Evolutionary conservation across 2,888 invertebrate genomes (phyloP), one percentile per base, ranked within the genome.

Genomic region (Zaprionus bogoriensis): DNA sequence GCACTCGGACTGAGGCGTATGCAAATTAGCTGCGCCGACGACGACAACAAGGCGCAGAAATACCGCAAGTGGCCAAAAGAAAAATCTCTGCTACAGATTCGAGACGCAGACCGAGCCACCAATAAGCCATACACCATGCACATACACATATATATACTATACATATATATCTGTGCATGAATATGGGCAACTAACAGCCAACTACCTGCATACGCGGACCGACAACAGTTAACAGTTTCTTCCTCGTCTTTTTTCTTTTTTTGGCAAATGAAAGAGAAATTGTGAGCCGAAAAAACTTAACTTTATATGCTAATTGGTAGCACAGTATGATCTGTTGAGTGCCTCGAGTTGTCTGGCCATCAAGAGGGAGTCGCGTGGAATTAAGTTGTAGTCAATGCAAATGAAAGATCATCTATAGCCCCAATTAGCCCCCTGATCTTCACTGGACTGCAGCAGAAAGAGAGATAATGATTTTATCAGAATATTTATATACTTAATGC

Each of bases 201-300:
- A 30, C 60, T 42, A 67, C 67, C 67, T 64, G 57, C 57, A 63
- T 74, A 67, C 63, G 63, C 58, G 12, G 42, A 23, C 57, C 61
- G 57, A 74, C 62, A 72, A 72, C 50, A 67, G 77, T 71, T 81
- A 81, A 77, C 71, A 65, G 78, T 74, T 70, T 64, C 62, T 58
- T 65, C 57, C 46, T 10, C 27, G 9, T 22, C 17, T 22, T 32
- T 17, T 30, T 51, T 38, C 12, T 30, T 20, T 66, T 84, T 80
- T 80, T 67, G 80, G 80, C 77, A 83, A 86, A 86, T 77, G 80
- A 81, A 81, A 81, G 80, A 81, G 80, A 81, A 81, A 81, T 80
- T 80, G 77, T 82, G 73, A 50, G 66, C 64, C 71, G 38, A 61
- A 66, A 63, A n/a, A n/a, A n/a, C n/a, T n/a, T n/a, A n/a, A 63